phyloP scores from a whole-genome alignment of 2,113 vertebrate species.

The Sturnus vulgaris region DNA sequence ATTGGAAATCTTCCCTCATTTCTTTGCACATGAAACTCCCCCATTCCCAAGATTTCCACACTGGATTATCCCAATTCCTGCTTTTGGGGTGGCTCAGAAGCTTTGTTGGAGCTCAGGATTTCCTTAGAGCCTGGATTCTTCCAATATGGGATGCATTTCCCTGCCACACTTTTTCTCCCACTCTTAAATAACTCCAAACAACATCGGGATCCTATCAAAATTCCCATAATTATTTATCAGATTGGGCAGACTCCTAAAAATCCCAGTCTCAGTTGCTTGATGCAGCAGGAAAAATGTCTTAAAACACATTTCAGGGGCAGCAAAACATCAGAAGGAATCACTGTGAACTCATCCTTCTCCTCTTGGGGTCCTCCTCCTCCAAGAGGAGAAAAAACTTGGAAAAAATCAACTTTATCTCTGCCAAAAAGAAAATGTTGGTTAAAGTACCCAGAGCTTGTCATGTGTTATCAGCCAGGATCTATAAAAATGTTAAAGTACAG shows the following conservation, averaged over 20 bases:
- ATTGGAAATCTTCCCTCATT: not conserved
- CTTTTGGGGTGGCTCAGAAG: not conserved
- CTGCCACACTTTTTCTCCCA: not conserved
- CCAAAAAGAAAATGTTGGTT: not conserved
- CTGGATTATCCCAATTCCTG: not conserved
- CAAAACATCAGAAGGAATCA: not conserved
- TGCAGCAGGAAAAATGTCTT: not conserved
- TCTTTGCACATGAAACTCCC: not conserved
- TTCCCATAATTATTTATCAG: not conserved
- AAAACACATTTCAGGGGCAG: not conserved
- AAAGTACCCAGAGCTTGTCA: not conserved
- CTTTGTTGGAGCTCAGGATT: not conserved
- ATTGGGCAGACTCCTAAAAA: not conserved
- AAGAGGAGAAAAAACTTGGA: not conserved
- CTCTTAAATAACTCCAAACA: not conserved
- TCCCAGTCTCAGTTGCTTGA: not conserved
- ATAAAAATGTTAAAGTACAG: not conserved
- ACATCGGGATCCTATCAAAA: not conserved
- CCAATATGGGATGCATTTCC: not conserved
- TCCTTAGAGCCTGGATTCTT: not conserved
- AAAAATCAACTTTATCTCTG: not conserved
- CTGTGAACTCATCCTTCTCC: fast-evolving
- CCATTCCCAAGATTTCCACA: not conserved
- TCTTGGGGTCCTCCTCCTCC: not conserved
- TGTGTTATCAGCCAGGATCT: not conserved